phyloP scores from a whole-genome alignment of 92 coral and sea anemone species.

The Zoanthus sansibaricus region DNA sequence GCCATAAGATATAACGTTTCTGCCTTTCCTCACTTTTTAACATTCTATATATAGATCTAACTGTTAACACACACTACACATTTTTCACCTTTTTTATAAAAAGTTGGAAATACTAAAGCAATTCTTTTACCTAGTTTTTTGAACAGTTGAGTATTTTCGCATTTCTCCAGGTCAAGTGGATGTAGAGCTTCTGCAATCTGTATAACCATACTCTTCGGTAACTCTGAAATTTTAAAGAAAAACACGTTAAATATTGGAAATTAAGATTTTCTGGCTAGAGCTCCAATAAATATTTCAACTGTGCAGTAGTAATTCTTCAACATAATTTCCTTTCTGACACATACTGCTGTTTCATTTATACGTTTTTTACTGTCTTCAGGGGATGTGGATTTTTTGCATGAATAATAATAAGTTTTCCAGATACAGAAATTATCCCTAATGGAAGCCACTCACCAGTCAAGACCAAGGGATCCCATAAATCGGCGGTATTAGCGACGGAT shows the following conservation, averaged over 20 bases:
- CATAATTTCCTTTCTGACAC: no score
- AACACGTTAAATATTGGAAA: background rate
- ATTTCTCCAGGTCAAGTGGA: conserved; percentile 75
- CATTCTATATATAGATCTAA: no score
- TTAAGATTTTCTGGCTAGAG: background rate
- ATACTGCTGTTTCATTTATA: no score
- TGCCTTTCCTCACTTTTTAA: no score
- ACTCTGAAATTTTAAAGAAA: conserved; percentile 37
- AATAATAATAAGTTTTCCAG: no score
- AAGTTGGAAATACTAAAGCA: background rate
- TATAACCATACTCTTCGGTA: conserved; percentile 74
- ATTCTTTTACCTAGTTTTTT: conserved; percentile 52
- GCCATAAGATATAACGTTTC: no score
- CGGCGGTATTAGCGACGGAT: conserved; percentile 17
- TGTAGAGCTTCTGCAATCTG: conserved; percentile 65
- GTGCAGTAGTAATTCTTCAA: background rate
- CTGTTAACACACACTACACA: background rate
- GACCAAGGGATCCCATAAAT: conserved; percentile 25
- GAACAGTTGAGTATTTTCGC: conserved; percentile 64
- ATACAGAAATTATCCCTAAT: no score
- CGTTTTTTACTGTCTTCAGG: background rate
- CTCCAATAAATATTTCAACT: no score
- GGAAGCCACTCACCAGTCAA: conserved; percentile 2
- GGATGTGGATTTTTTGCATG: background rate
- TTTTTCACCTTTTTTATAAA: background rate